Evolutionary conservation across 2,888 invertebrate species (phyloP).

Genomic region (Melinopterus prodromus): DNA sequence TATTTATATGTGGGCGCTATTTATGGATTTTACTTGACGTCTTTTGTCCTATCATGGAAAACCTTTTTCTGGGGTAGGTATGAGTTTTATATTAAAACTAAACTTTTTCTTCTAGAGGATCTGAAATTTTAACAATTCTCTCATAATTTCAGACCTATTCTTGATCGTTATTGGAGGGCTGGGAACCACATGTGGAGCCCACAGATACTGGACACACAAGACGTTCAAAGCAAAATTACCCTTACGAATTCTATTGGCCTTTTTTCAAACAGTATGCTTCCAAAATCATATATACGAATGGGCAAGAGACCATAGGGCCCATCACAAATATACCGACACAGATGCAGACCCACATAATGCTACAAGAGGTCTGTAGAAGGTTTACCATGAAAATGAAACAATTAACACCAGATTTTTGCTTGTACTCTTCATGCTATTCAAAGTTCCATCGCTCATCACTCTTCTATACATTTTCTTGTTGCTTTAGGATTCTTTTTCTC

Average conservation of each 20-base stretch:
- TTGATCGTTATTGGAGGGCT: conserved; percentile 39
- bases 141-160: not conserved
- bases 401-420: too few relatives aligned
- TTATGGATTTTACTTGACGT: too few relatives aligned
- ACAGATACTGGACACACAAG: conserved; percentile 93
- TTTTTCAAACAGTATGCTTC: conserved; percentile 87
- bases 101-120: not conserved
- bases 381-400: not conserved
- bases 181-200: conserved; percentile 94
- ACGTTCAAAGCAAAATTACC: conserved; percentile 92
- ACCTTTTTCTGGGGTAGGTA: too few relatives aligned
- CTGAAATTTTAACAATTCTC: not conserved
- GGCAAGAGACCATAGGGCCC: conserved; percentile 84
- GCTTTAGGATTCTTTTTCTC: conserved; percentile 85
- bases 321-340: conserved; percentile 90
- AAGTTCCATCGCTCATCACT: too few relatives aligned
- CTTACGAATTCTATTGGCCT: conserved; percentile 78
- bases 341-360: conserved; percentile 93
- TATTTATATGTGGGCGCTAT: too few relatives aligned
- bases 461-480: too few relatives aligned
- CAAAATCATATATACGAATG: conserved; percentile 90
- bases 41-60: too few relatives aligned
- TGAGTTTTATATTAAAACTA: not conserved
- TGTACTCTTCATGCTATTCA: too few relatives aligned
- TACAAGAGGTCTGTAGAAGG: conserved; percentile 63